Percentiles rank a stretch among this genome's conserved stretches.
phyloP scores from a whole-genome alignment of 2,888 invertebrate species.

The Asteroscopus sphinx region DNA sequence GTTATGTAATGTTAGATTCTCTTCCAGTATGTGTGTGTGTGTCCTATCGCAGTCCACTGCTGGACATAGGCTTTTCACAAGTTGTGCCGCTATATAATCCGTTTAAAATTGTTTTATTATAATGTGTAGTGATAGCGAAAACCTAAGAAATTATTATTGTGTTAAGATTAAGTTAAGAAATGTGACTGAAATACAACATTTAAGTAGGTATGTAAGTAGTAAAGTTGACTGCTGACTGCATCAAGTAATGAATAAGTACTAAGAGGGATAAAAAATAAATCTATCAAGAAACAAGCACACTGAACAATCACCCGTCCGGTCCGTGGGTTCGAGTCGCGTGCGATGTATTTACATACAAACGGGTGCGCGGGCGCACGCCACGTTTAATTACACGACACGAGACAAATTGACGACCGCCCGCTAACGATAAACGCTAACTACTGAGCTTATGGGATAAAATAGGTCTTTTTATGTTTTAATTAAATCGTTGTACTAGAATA shows the following conservation, averaged over 20 bases:
- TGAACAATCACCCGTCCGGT: conserved; percentile 38
- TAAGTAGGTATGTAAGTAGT: no score
- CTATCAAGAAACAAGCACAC: conserved; percentile 33
- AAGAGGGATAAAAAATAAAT: conserved; percentile 34
- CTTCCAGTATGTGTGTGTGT: no score
- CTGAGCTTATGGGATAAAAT: conserved; percentile 40
- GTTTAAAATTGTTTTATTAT: no score
- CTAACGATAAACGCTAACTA: conserved; percentile 44
- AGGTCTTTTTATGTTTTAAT: conserved; percentile 47
- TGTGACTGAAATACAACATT: no score
- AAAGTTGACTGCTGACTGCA: no score
- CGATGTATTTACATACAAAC: conserved; percentile 68
- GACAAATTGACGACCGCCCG: conserved; percentile 67
- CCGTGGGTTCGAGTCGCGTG: conserved; percentile 49
- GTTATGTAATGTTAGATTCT: no score
- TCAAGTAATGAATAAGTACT: conserved; percentile 1
- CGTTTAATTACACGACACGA: conserved; percentile 59
- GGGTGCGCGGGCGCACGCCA: conserved; percentile 56
- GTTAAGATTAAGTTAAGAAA: no score
- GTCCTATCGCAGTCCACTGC: no score
- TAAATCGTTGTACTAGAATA: conserved; percentile 26
- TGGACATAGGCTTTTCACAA: no score
- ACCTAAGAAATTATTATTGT: no score
- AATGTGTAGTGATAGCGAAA: no score
- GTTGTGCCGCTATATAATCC: no score